These are phyloP conservation scores for Etheostoma cragini DNA, from an alignment of 2,113 vertebrate genomes.

Conservation along the genomic window DNA sequence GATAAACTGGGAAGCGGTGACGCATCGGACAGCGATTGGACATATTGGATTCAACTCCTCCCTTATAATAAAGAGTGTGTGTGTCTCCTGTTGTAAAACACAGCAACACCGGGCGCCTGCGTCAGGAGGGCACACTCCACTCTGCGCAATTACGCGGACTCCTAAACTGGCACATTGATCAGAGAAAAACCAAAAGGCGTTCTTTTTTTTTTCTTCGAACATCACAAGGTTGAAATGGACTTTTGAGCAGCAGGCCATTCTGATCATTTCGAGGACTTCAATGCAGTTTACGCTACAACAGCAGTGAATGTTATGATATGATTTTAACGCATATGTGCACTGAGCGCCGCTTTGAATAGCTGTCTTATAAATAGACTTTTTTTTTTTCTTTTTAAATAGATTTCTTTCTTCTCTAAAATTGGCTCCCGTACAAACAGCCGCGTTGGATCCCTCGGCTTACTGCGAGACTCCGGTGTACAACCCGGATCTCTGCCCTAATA, in stretches of 20 bases:
- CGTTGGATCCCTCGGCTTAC: constrained; percentile 99
- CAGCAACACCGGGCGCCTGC: constrained; percentile 87
- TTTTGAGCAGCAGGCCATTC: constrained; percentile 67
- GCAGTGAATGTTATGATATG: constrained; percentile 64
- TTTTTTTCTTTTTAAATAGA: constrained; percentile 77
- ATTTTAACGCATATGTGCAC: constrained; percentile 73
- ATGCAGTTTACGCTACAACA: constrained; percentile 66
- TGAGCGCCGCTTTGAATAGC: constrained; percentile 67
- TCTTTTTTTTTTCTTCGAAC: constrained; percentile 76
- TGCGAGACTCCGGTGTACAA: constrained; percentile 99
- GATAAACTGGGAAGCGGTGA: constrained; percentile 90
- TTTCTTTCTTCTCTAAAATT: constrained; percentile 93
- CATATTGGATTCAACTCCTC: constrained; percentile 91
- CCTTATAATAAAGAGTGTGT: constrained; percentile 94
- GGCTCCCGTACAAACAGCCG: constrained; percentile 98
- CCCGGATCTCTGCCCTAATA: constrained; percentile 99
- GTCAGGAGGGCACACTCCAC: constrained; percentile 85
- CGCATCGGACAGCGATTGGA: constrained; percentile 94
- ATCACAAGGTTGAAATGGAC: constrained; percentile 81
- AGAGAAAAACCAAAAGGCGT: constrained; percentile 79
- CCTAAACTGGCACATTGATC: constrained; percentile 80
- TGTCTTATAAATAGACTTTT: constrained; percentile 58
- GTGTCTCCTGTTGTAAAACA: constrained; percentile 92
- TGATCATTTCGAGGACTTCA: constrained; percentile 61
- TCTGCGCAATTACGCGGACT: constrained; percentile 76